Conservation (phyloP, 2,113 vertebrate species). For the Hypocryptadius cinnamomeus region DNA sequence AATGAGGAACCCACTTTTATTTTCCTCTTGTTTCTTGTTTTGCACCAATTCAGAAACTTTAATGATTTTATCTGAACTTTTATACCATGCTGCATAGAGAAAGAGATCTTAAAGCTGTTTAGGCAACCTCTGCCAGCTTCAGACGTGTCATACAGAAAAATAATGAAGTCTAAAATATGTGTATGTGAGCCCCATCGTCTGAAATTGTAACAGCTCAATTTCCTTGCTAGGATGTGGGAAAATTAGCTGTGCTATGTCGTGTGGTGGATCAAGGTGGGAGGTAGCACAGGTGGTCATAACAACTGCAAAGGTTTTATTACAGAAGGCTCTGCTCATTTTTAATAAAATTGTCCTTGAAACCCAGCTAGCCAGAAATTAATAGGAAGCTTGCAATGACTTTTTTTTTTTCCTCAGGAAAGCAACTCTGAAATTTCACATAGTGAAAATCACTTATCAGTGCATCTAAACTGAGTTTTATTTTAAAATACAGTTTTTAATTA, state of each 20-base stretch:
- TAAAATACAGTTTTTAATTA: constrained; percentile 60
- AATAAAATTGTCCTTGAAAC: constrained; percentile 60
- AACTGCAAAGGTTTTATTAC: constrained; percentile 38
- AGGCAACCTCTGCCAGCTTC: not conserved
- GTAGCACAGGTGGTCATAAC: constrained; percentile 44
- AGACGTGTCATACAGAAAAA: not conserved
- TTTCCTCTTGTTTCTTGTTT: constrained; percentile 1
- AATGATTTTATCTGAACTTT: constrained; percentile 2
- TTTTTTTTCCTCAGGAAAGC: not conserved
- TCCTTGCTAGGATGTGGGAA: constrained; percentile 17
- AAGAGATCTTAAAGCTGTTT: not conserved
- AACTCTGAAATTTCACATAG: not conserved
- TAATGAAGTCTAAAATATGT: not conserved
- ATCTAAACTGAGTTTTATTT: constrained; percentile 39
- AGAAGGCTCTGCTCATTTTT: constrained; percentile 34
- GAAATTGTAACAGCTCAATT: constrained; percentile 17
- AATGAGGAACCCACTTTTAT: not conserved
- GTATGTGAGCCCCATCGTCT: not conserved
- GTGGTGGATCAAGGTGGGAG: not conserved
- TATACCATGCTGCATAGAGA: not conserved
- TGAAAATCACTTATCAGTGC: constrained; percentile 22
- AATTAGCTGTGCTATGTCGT: not conserved
- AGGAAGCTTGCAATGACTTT: constrained; percentile 9
- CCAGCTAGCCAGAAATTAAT: constrained; percentile 33
- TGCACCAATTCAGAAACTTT: not conserved